phyloP scores from a whole-genome alignment of 2,113 vertebrate genomes.

The Oreochromis spilurus region DNA sequence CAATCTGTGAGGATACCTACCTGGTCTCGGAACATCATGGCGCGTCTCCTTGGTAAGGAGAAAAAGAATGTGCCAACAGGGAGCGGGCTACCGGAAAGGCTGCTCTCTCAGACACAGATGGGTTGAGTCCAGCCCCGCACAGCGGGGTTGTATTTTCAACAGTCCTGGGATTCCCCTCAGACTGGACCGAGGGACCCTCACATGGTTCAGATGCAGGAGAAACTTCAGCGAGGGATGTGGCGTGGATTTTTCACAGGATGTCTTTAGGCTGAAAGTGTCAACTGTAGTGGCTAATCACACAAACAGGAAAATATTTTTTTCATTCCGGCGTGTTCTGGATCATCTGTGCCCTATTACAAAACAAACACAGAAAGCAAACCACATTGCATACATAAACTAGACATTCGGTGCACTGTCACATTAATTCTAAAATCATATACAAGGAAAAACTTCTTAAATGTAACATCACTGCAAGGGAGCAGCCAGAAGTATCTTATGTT shows the following conservation, averaged over 20 bases:
- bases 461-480: neutral
- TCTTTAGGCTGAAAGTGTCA: slow-evolving; percentile 13
- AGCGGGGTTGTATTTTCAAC: slow-evolving; percentile 59
- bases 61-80: slow-evolving; percentile 34
- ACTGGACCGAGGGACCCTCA: slow-evolving; percentile 69
- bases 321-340: slow-evolving; percentile 43
- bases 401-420: neutral
- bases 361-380: slow-evolving; percentile 1
- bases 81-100: slow-evolving; percentile 25
- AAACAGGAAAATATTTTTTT: slow-evolving; percentile 2
- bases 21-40: slow-evolving; percentile 99
- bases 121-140: slow-evolving; percentile 59
- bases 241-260: neutral
- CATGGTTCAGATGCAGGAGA: slow-evolving; percentile 70
- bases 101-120: slow-evolving; percentile 35
- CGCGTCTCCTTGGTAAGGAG: slow-evolving; percentile 67
- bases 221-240: slow-evolving; percentile 18
- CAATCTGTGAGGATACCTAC: slow-evolving; percentile 92
- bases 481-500: neutral
- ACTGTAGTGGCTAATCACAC: neutral
- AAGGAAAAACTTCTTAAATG: neutral
- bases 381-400: neutral
- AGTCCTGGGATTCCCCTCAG: slow-evolving; percentile 73
- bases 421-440: neutral
- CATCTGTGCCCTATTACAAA: slow-evolving; percentile 33